phyloP scores from a whole-genome alignment of 2,888 invertebrate genomes.

The Zhuqinia jingwanae region DNA sequence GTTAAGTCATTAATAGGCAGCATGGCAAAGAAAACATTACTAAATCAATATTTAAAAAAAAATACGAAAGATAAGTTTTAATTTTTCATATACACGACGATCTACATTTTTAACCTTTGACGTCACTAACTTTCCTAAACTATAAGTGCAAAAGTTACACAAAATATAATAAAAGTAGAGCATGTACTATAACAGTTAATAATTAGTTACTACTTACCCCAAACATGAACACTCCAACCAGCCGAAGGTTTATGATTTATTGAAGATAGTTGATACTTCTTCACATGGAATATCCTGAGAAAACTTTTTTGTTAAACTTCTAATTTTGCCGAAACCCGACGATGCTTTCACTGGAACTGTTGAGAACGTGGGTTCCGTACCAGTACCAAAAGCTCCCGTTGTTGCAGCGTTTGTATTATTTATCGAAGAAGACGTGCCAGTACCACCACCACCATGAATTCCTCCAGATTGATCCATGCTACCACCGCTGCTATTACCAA shows the following conservation, averaged over 20 bases:
- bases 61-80: not conserved
- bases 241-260: conserved; percentile 81
- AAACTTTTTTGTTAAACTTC: conserved; percentile 84
- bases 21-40: no score
- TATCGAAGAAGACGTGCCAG: conserved; percentile 21
- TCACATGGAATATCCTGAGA: conserved; percentile 71
- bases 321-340: conserved; percentile 79
- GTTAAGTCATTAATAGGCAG: no score
- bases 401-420: conserved; percentile 29
- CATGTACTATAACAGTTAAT: no score
- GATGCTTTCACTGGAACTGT: conserved; percentile 82
- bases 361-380: conserved; percentile 78
- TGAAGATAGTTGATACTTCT: conserved; percentile 62
- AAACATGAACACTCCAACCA: conserved; percentile 90
- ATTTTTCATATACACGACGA: conserved; percentile 15
- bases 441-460: conserved; percentile 40
- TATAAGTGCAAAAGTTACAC: no score
- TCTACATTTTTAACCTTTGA: not conserved
- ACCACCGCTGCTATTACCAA: conserved; percentile 14
- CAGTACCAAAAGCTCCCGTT: conserved; percentile 81
- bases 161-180: no score
- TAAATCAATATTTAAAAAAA: no score
- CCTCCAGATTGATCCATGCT: conserved; percentile 50
- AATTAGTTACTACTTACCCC: conserved; percentile 84
- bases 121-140: not conserved